phyloP scores from a whole-genome alignment of 2,888 invertebrate species.

The Plebejus argus region DNA sequence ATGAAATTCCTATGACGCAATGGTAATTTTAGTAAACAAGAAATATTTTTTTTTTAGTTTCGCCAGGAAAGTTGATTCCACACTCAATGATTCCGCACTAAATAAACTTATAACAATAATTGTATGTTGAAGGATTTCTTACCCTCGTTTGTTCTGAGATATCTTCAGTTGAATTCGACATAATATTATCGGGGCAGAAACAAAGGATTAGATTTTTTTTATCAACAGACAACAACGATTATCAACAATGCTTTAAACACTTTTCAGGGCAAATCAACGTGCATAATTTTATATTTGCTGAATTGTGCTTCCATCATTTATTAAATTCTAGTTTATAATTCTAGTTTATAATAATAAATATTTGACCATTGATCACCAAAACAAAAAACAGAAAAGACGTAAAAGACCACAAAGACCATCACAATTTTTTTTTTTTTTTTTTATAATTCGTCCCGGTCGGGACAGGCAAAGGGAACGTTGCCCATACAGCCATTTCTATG shows the following conservation, averaged over 20 bases:
- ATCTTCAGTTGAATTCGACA: constrained; percentile 32
- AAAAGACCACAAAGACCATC: too few species aligned
- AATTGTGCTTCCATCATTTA: not conserved
- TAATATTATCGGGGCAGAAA: not conserved
- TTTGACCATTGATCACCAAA: not conserved
- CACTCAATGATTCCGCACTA: too few species aligned
- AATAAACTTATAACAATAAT: not conserved
- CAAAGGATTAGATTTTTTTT: not conserved
- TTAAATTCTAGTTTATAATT: not conserved
- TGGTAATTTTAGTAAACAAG: constrained; percentile 26
- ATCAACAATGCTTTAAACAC: not conserved
- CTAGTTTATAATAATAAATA: not conserved
- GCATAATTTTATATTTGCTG: not conserved
- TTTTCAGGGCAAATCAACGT: not conserved
- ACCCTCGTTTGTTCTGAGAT: constrained; percentile 30
- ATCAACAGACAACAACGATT: too few species aligned
- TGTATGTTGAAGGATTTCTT: not conserved
- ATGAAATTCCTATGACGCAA: constrained; percentile 9
- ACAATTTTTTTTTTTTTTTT: too few species aligned
- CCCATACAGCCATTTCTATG: too few species aligned
- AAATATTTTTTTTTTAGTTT: not conserved
- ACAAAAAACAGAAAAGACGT: not conserved
- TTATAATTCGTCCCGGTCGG: too few species aligned
- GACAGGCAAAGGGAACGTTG: too few species aligned
- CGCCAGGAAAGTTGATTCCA: not conserved